Conservation (phyloP, 2,888 invertebrate species). For the Mythimna pallens region DNA sequence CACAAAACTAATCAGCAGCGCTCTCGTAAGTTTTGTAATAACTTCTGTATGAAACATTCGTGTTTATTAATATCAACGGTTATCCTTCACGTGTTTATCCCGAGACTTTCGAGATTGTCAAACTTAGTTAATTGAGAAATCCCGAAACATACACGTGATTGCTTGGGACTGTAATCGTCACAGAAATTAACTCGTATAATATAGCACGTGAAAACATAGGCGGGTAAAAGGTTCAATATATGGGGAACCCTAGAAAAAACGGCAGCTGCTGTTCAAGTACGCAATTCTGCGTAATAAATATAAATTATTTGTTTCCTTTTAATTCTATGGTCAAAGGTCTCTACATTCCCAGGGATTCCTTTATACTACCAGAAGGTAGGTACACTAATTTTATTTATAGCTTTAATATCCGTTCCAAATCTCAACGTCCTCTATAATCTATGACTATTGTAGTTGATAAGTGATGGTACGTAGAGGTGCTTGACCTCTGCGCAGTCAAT, state of each 20-base stretch:
- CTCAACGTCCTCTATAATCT: conserved; percentile 38
- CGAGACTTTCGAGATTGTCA: background rate
- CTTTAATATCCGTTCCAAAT: conserved; percentile 62
- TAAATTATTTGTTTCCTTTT: conserved; percentile 31
- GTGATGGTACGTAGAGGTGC: conserved; percentile 37
- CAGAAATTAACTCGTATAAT: background rate
- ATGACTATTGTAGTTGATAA: conserved; percentile 41
- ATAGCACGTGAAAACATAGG: background rate
- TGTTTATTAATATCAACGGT: background rate
- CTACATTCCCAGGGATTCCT: conserved; percentile 42
- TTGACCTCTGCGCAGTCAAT: conserved; percentile 39
- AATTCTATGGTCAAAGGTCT: conserved; percentile 29
- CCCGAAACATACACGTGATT: conserved; percentile 11
- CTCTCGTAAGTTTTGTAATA: background rate
- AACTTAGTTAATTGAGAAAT: conserved; percentile 23
- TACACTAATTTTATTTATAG: conserved; percentile 58
- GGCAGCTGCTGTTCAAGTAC: background rate
- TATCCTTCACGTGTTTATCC: conserved; percentile 3
- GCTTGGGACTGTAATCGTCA: background rate
- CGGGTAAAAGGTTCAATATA: background rate
- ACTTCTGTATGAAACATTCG: background rate
- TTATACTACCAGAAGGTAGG: conserved; percentile 10
- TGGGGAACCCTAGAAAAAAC: background rate
- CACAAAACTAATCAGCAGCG: background rate
- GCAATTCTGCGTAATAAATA: background rate